These are phyloP conservation scores for Diprion similis DNA, from an alignment of 1,140 invertebrate genomes.

Conservation along the genomic window DNA sequence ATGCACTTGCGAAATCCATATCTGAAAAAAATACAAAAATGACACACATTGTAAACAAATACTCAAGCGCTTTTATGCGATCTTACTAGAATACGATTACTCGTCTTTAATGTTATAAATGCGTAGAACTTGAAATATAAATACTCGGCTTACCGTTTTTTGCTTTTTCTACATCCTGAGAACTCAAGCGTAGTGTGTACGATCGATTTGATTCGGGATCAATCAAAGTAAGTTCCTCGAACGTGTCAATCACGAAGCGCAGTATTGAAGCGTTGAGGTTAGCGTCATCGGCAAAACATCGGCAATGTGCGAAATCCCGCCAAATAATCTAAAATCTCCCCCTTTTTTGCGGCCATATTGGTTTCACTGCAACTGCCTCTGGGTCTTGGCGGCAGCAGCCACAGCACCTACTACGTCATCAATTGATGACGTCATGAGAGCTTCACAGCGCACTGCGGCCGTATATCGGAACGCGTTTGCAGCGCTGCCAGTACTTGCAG, in stretches of 20 bases:
- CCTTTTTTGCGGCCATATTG: no score
- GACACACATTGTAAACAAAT: neutral
- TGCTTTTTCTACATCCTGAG: neutral
- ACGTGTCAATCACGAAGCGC: neutral
- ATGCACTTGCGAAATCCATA: neutral
- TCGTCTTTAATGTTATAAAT: neutral
- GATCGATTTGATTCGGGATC: neutral
- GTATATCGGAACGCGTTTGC: no score
- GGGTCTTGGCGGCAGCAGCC: no score
- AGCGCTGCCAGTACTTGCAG: no score
- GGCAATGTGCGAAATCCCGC: no score
- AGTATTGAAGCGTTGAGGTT: no score
- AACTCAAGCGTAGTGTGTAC: neutral
- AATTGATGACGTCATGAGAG: no score
- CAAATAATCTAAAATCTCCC: no score
- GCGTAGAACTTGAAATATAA: neutral
- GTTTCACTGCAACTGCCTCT: no score
- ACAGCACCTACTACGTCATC: no score
- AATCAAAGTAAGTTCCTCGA: neutral
- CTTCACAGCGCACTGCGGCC: no score
- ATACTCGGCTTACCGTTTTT: neutral
- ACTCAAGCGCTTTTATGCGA: neutral
- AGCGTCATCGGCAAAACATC: no score
- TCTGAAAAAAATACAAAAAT: neutral
- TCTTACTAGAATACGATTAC: neutral